Conservation (phyloP, 1,140 invertebrate species). For the Drosophila setifemur region DNA sequence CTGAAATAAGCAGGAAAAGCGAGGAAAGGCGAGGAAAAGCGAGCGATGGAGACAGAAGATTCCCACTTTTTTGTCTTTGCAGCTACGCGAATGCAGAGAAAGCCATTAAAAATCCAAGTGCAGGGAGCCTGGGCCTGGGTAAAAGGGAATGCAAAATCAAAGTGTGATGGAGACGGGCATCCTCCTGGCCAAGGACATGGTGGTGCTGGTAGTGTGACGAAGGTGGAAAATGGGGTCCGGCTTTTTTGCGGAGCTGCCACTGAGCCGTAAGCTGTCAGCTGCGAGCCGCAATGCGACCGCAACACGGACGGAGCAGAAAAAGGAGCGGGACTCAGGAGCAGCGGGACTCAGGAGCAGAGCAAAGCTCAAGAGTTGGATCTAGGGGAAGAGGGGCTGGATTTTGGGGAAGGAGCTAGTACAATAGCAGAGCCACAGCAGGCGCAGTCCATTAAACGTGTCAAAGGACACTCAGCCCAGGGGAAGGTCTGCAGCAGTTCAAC, state of each 20-base stretch:
- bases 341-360: background rate
- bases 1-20: background rate
- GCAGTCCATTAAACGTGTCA: constrained; percentile 75
- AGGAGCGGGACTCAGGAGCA: background rate
- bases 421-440: constrained; percentile 10
- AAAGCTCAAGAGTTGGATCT: no score
- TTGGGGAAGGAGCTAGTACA: constrained; percentile 1
- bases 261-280: constrained; percentile 25
- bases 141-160: constrained; percentile 77
- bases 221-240: constrained; percentile 6
- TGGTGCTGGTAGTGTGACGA: no score
- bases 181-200: no score
- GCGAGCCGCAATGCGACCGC: constrained; percentile 61
- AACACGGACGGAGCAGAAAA: constrained; percentile 16
- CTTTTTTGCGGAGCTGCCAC: constrained; percentile 25
- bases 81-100: constrained; percentile 29
- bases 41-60: background rate
- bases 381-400: background rate
- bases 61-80: constrained; percentile 1
- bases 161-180: constrained; percentile 47
- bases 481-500: constrained; percentile 21
- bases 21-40: background rate
- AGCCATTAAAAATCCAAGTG: constrained; percentile 62
- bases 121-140: constrained; percentile 4
- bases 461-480: constrained; percentile 49